Evolutionary conservation across 2,888 invertebrate genomes (phyloP), one percentile per base, ranked within the genome.

Genomic region (Drosophila robusta): DNA sequence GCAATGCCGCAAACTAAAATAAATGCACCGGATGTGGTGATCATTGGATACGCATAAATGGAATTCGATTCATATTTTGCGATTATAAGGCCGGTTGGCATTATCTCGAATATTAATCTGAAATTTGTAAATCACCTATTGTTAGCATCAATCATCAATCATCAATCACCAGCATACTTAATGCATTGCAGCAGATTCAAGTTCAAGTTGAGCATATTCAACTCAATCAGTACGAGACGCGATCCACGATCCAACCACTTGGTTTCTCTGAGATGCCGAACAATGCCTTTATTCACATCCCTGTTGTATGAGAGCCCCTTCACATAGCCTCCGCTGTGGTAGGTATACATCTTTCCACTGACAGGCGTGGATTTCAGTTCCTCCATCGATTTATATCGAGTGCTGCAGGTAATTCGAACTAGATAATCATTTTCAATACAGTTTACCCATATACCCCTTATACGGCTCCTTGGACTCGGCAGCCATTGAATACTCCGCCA

Each of bases 121-220:
- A 11, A 52, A 7, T 22, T 49, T 36, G 2, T n/a, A 12, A 2
- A 22, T 12, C 9, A 44, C 22, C 50, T 39, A 7, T 5, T 11
- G 8, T 9, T 2, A 29, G 0, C 9, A 29, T 8, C n/a, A 7
- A 12, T 12, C 6, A 44, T 24, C 8, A 14, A 14, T 0, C 11
- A 8, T 1, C 14, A 16, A 8, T 12, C 0, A 67, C 69, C 34
- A 34, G 34, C 34, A 91, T 92, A 95, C 94, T 94, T 94, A 36
- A 93, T 91, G 44, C 94, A 93, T 81, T 94, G 94, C 91, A 95
- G 95, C 26, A 95, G 90, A 90, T 96, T 95, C 55, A 95, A 92
- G 90, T 96, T 96, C 0, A 94, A 94, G 90, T 96, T 96, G 90
- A 95, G 95, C 42, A 96, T 92, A 2, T 94, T 94, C 82, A 96